phyloP scores from a whole-genome alignment of 92 coral and sea anemone genomes.

The Palythoa grandis region DNA sequence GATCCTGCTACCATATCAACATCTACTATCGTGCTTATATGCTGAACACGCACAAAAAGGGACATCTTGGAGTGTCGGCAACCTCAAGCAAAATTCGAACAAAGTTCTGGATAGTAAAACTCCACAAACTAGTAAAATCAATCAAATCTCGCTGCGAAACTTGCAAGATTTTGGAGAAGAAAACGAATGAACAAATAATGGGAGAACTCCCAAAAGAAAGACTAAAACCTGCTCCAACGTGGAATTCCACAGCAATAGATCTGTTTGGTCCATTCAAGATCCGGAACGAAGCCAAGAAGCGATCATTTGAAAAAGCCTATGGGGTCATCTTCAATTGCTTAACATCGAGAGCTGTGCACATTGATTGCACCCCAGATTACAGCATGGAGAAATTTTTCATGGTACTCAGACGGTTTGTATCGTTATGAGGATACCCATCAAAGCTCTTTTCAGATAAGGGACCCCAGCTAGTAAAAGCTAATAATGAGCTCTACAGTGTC shows the following conservation, averaged over 20 bases:
- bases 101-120: constrained; percentile 55
- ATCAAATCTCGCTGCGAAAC: constrained; percentile 9
- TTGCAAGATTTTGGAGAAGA: background rate
- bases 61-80: constrained; percentile 57
- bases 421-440: too few species aligned
- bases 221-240: constrained; percentile 48
- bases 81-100: constrained; percentile 63
- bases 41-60: constrained; percentile 44
- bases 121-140: constrained; percentile 18
- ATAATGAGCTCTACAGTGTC: too few species aligned
- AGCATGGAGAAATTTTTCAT: too few species aligned
- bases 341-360: constrained; percentile 58
- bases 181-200: constrained; percentile 26
- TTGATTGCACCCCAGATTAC: background rate
- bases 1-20: constrained; percentile 58
- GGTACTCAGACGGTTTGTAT: too few species aligned
- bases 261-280: constrained; percentile 53
- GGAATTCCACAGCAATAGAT: constrained; percentile 48
- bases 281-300: constrained; percentile 38
- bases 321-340: constrained; percentile 52
- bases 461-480: too few species aligned
- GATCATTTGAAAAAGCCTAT: constrained; percentile 47
- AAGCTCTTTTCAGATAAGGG: too few species aligned
- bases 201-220: constrained; percentile 45
- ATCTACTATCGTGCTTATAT: constrained; percentile 50